These are phyloP conservation scores for Melitaea cinxia DNA, from an alignment of 1,140 invertebrate species.

Conservation along the genomic window DNA sequence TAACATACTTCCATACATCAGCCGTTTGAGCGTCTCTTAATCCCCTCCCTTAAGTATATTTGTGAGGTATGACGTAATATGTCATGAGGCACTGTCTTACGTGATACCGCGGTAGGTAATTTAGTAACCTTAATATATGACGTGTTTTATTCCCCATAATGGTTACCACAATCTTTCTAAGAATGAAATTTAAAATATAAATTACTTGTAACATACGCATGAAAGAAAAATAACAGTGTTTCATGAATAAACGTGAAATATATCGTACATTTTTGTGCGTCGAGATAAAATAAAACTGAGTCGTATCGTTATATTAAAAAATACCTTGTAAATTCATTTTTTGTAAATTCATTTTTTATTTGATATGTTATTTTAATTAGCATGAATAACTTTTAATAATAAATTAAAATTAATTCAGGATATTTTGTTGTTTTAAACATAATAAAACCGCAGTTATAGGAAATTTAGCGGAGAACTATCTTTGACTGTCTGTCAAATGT, in stretches of 20 bases:
- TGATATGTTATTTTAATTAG: no score
- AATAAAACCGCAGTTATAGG: no score
- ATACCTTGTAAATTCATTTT: neutral
- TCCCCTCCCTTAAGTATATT: conserved; percentile 61
- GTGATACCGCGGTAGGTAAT: conserved; percentile 54
- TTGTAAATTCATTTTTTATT: neutral
- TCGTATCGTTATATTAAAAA: neutral
- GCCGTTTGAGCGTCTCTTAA: conserved; percentile 59
- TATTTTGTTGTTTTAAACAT: no score
- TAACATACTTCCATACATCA: conserved; percentile 57
- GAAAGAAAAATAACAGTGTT: neutral
- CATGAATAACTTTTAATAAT: no score
- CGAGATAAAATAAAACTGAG: neutral
- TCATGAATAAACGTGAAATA: neutral
- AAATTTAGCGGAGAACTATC: no score
- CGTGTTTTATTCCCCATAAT: conserved; percentile 31
- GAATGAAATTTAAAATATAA: conserved; percentile 31
- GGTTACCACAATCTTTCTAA: conserved; percentile 8
- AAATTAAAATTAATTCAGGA: no score
- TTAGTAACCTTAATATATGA: conserved; percentile 39
- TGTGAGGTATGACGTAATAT: conserved; percentile 67
- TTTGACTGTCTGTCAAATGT: no score
- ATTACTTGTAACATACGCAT: conserved; percentile 2
- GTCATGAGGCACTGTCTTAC: conserved; percentile 59
- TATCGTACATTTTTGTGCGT: neutral